These are phyloP conservation scores for Pagetopsis macropterus DNA, from an alignment of 2,797 vertebrate genomes.

Conservation along the genomic window DNA sequence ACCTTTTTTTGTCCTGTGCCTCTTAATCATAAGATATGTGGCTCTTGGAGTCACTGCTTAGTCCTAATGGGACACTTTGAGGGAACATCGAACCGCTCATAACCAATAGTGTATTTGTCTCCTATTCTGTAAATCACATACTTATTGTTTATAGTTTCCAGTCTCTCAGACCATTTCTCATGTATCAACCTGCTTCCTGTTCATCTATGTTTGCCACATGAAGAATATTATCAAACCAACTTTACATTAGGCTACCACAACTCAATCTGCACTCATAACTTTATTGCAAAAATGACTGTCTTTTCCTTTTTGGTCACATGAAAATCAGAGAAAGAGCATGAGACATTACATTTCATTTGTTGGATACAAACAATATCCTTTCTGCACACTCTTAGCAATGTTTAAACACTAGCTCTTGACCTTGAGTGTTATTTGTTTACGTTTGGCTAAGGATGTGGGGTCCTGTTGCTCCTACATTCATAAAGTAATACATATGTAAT, in stretches of 20 bases:
- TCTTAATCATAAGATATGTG: constrained; percentile 24
- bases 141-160: neutral
- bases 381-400: no score
- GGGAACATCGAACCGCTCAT: neutral
- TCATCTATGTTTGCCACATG: constrained; percentile 4
- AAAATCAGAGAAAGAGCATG: neutral
- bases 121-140: constrained; percentile 3
- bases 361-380: neutral
- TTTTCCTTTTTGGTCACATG: neutral
- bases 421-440: no score
- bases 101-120: neutral
- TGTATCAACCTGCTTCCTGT: neutral
- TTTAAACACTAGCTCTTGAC: no score
- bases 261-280: neutral
- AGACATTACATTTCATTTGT: neutral
- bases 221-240: constrained; percentile 2
- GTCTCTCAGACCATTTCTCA: neutral
- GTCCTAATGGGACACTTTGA: constrained; percentile 17
- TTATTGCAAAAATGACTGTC: neutral
- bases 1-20: constrained; percentile 32
- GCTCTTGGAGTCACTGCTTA: constrained; percentile 10
- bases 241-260: no score
- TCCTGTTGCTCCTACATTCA: no score
- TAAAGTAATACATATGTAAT: neutral
- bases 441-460: no score